Percentiles rank a stretch among this genome's conserved stretches.
phyloP scores from a whole-genome alignment of 2,888 invertebrate species.

The Argynnis bischoffii region DNA sequence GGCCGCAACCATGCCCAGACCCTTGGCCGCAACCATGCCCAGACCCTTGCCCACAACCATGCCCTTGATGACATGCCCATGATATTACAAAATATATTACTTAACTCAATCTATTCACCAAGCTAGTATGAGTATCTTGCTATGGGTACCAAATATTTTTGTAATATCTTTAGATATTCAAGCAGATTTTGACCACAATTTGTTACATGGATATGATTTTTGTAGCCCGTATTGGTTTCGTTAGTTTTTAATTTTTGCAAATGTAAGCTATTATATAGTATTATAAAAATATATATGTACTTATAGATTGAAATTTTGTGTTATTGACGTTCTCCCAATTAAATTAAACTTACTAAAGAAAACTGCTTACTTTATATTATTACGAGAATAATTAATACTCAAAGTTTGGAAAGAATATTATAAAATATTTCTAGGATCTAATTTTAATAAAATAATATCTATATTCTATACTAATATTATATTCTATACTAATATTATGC shows the following conservation, averaged over 20 bases:
- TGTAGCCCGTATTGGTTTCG: slow-evolving; percentile 52
- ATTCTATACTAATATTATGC: too few relatives aligned
- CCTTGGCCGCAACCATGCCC: background rate
- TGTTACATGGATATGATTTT: background rate
- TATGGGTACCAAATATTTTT: background rate
- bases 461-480: too few relatives aligned
- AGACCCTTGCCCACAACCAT: background rate
- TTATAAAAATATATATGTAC: slow-evolving; percentile 41
- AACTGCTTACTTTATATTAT: too few relatives aligned
- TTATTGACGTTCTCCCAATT: background rate
- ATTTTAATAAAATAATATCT: too few relatives aligned
- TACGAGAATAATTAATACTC: too few relatives aligned
- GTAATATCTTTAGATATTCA: slow-evolving; percentile 1
- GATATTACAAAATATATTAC: background rate
- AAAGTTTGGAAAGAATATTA: too few relatives aligned
- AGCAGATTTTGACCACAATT: slow-evolving; percentile 1
- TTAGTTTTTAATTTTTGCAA: slow-evolving; percentile 53
- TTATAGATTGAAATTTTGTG: slow-evolving; percentile 23
- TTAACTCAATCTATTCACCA: background rate
- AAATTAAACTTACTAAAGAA: too few relatives aligned
- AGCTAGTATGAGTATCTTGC: background rate
- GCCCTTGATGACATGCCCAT: background rate
- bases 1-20: background rate
- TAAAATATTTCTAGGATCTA: too few relatives aligned
- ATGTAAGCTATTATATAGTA: slow-evolving; percentile 47